phyloP scores from a whole-genome alignment of 2,113 vertebrate species.

The Otis tarda region DNA sequence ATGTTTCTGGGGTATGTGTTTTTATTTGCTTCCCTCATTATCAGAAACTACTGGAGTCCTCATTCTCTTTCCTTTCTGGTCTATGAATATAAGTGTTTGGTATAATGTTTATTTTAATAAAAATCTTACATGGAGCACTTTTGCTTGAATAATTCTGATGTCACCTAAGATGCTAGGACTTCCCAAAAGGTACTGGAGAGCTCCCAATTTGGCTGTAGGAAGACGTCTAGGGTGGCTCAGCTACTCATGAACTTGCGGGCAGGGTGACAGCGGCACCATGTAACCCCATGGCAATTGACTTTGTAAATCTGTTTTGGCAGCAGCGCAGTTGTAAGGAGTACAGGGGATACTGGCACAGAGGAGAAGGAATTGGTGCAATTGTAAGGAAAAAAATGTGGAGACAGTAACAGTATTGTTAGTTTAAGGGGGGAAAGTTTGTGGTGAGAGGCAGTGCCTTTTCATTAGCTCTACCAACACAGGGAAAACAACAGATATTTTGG shows the following conservation, averaged over 20 bases:
- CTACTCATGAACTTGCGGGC: accelerated
- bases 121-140: background rate
- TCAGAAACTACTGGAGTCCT: background rate
- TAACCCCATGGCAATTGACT: accelerated
- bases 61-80: background rate
- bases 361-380: background rate
- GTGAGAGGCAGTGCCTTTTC: background rate
- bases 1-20: background rate
- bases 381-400: background rate
- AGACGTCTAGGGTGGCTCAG: background rate
- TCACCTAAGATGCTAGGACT: background rate
- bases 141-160: background rate
- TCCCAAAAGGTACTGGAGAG: background rate
- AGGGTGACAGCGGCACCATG: background rate
- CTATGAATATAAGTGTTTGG: background rate
- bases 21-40: background rate
- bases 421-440: background rate
- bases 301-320: background rate
- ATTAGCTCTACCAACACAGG: background rate
- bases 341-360: background rate
- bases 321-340: background rate
- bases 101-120: background rate
- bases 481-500: background rate
- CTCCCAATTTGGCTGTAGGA: background rate
- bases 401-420: background rate